Percentiles rank a stretch among this genome's conserved stretches.
Evolutionary conservation across 2,113 vertebrate species (phyloP).

Genomic region (Nesogale talazaci): DNA sequence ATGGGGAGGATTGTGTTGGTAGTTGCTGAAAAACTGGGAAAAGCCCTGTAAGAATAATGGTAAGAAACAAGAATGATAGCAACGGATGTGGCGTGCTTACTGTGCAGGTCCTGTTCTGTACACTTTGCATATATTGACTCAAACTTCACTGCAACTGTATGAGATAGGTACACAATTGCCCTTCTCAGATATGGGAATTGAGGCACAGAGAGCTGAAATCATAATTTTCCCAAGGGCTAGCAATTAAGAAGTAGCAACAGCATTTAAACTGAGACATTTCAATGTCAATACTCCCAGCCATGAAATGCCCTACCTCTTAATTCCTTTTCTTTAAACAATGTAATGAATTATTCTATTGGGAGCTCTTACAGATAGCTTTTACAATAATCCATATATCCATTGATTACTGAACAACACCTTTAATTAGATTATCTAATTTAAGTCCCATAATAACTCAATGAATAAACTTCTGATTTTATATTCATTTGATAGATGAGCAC

Average conservation of each 20-base stretch:
- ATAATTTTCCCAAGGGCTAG: neutral
- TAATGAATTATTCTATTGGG: too few relatives aligned
- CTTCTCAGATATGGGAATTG: conserved; percentile 15
- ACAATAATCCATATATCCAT: too few relatives aligned
- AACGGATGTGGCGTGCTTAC: neutral
- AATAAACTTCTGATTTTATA: neutral
- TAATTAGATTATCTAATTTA: conserved; percentile 32
- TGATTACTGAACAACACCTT: neutral
- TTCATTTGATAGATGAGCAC: conserved; percentile 25
- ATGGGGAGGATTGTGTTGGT: neutral
- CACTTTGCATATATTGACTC: neutral
- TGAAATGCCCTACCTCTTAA: neutral
- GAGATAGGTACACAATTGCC: neutral
- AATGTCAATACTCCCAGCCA: neutral
- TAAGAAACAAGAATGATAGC: neutral
- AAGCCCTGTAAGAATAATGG: neutral
- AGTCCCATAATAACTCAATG: neutral
- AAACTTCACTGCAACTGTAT: neutral
- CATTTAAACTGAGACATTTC: conserved; percentile 31
- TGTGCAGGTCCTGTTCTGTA: neutral
- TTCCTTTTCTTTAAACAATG: neutral
- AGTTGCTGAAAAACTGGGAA: conserved; percentile 4
- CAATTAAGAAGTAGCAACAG: neutral
- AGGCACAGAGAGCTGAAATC: neutral
- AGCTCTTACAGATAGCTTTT: too few relatives aligned